A percentile compares a stretch with the other conserved stretches of the same genome.
Evolutionary conservation across 2,888 invertebrate species (phyloP).

Genomic region (Amblyjoppa fuscipennis): DNA sequence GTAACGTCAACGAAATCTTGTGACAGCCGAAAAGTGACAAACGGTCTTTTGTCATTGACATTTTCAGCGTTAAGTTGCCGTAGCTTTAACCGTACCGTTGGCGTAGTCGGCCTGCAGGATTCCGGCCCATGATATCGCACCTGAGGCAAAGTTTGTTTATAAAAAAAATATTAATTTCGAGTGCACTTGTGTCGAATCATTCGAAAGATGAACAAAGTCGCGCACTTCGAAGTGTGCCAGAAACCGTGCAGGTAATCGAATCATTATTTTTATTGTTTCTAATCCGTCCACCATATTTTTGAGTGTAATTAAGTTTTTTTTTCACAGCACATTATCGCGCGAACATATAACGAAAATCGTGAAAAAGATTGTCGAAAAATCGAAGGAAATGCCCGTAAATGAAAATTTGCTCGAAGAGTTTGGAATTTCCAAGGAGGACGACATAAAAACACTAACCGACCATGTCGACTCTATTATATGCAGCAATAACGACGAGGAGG

Average conservation of each 20-base stretch:
- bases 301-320: slow-evolving; percentile 15
- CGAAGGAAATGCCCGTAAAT: neutral
- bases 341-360: slow-evolving; percentile 72
- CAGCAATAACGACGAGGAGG: slow-evolving; percentile 77
- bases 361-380: slow-evolving; percentile 58
- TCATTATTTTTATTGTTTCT: slow-evolving; percentile 35
- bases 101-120: neutral
- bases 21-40: neutral
- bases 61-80: neutral
- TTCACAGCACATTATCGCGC: slow-evolving; percentile 70
- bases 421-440: slow-evolving; percentile 43
- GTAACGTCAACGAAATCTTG: too few relatives aligned
- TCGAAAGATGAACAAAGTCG: slow-evolving; percentile 68
- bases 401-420: slow-evolving; percentile 24
- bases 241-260: slow-evolving; percentile 77
- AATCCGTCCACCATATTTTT: neutral
- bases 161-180: neutral
- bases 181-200: neutral
- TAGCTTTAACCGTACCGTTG: neutral
- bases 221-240: slow-evolving; percentile 82
- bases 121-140: neutral
- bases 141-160: neutral
- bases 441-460: slow-evolving; percentile 65
- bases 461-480: slow-evolving; percentile 81
- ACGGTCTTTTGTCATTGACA: neutral